Evolutionary conservation across 1,140 invertebrate genomes (phyloP).

Genomic region (Coelopa frigida): DNA sequence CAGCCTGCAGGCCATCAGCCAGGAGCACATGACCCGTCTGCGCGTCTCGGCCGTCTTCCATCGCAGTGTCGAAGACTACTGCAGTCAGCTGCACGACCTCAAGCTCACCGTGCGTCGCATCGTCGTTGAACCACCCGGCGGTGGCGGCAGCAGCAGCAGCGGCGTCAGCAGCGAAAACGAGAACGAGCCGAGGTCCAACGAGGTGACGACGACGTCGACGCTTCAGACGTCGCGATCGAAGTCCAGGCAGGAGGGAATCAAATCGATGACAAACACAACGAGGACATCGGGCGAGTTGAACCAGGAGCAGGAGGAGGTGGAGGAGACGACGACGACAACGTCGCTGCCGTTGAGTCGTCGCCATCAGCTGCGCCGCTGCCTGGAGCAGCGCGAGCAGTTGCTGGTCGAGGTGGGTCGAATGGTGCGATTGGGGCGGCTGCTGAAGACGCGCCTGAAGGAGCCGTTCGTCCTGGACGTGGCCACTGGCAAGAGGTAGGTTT

Average conservation of each 20-base stretch:
- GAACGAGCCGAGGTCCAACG: not conserved
- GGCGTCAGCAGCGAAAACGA: constrained; percentile 32
- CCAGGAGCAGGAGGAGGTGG: not conserved
- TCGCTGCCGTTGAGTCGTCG: constrained; percentile 15
- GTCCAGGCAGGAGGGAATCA: not conserved
- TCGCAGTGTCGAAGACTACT: constrained; percentile 64
- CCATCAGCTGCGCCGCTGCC: constrained; percentile 47
- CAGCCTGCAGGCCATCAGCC: constrained; percentile 59
- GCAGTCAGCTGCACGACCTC: constrained; percentile 51
- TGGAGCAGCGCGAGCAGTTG: constrained; percentile 59
- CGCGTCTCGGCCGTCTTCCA: constrained; percentile 71
- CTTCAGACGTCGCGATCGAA: not conserved
- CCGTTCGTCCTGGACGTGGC: constrained; percentile 47
- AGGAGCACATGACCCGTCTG: constrained; percentile 69
- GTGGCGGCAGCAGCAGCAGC: constrained; percentile 32
- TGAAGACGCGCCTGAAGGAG: constrained; percentile 61
- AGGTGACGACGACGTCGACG: not conserved
- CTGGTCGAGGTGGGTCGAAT: constrained; percentile 66
- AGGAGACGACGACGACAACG: constrained; percentile 15
- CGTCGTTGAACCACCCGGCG: constrained; percentile 24
- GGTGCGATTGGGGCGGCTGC: constrained; percentile 59
- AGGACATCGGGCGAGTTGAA: too few relatives aligned
- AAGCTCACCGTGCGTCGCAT: constrained; percentile 49
- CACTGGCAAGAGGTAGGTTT: constrained; percentile 37
- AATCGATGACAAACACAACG: not conserved